phyloP scores from a whole-genome alignment of 2,113 vertebrate species.

The Haemorhous mexicanus region DNA sequence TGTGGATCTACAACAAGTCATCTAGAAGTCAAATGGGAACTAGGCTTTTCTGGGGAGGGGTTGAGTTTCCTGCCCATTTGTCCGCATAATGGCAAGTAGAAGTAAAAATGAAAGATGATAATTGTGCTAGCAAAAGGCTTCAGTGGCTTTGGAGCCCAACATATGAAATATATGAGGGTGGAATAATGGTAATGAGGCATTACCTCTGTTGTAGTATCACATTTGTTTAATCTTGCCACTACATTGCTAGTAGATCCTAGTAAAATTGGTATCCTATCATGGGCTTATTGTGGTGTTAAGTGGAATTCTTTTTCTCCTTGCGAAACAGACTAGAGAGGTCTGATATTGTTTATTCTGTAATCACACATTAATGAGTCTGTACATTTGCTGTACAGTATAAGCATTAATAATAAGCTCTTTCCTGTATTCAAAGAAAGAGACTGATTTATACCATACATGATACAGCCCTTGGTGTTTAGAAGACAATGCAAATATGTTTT shows the following conservation, averaged over 20 bases:
- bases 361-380: not conserved
- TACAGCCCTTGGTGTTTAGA: not conserved
- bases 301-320: not conserved
- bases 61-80: not conserved
- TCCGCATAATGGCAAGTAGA: not conserved
- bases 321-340: not conserved
- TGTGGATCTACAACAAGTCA: not conserved
- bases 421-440: not conserved
- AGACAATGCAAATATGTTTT: not conserved
- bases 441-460: not conserved
- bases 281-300: not conserved
- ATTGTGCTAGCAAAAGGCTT: not conserved
- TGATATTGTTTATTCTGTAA: constrained; percentile 28
- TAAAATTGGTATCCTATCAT: not conserved
- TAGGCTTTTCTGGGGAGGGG: not conserved
- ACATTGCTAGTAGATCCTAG: not conserved
- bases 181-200: constrained; percentile 18
- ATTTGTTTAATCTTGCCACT: not conserved
- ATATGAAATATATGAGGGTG: not conserved
- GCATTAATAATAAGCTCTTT: not conserved
- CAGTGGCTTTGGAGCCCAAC: not conserved
- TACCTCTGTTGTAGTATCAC: not conserved
- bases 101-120: constrained; percentile 23
- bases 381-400: not conserved
- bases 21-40: constrained; percentile 6